A percentile compares a stretch with the other conserved stretches of the same genome.
These are phyloP conservation scores for Rhopalosiphum maidis DNA, from an alignment of 1,140 invertebrate species.

Conservation along the genomic window DNA sequence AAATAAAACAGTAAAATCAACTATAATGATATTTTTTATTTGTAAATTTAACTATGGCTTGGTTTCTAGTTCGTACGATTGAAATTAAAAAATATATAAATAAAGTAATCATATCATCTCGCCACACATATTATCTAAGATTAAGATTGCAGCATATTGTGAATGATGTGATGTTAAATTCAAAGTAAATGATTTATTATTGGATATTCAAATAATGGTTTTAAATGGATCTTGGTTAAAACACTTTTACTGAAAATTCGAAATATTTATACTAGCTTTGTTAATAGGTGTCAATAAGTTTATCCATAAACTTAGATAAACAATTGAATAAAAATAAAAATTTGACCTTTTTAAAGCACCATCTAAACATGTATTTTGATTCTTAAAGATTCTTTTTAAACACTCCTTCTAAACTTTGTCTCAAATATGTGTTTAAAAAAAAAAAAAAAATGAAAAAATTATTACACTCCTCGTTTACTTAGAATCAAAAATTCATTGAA, in stretches of 20 bases:
- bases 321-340: not conserved
- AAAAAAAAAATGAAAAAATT: not conserved
- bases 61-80: no score
- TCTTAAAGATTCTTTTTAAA: no score
- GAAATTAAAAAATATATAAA: no score
- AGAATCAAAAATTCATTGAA: not conserved
- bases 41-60: no score
- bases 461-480: not conserved
- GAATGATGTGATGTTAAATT: not conserved
- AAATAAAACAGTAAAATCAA: no score
- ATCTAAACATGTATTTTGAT: not conserved
- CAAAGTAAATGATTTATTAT: not conserved
- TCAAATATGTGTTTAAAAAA: not conserved
- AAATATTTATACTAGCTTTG: not conserved
- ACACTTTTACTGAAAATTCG: not conserved
- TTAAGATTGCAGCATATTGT: not conserved
- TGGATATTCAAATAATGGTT: not conserved
- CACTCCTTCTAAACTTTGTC: not conserved
- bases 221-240: not conserved
- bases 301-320: not conserved
- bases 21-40: not conserved
- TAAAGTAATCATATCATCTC: not conserved
- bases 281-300: not conserved
- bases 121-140: not conserved
- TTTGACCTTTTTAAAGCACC: not conserved